Evolutionary conservation across 2,113 vertebrate genomes (phyloP).

Genomic region (Probosciger aterrimus): DNA sequence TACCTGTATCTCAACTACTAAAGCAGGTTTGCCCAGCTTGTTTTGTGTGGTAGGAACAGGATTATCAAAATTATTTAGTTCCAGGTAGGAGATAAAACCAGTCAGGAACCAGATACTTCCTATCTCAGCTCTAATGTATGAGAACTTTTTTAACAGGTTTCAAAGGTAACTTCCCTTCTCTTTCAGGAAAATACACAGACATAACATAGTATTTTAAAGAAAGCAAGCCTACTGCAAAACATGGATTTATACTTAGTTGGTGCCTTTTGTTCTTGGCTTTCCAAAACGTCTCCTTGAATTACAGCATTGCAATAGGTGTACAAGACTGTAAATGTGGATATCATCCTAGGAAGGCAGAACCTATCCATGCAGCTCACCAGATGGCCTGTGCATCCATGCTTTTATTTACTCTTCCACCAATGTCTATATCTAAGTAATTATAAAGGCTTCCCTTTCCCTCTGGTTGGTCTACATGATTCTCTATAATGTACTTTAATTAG

Average conservation of each 20-base stretch:
- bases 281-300: neutral
- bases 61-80: neutral
- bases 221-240: neutral
- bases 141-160: neutral
- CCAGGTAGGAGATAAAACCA: neutral
- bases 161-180: neutral
- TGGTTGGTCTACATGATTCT: neutral
- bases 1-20: neutral
- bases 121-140: neutral
- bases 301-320: accelerated
- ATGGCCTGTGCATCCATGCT: neutral
- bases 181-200: neutral
- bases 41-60: neutral
- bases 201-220: neutral
- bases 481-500: neutral
- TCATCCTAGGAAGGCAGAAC: neutral
- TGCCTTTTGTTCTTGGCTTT: neutral
- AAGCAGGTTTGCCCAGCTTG: neutral
- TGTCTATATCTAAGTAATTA: neutral
- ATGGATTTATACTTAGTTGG: neutral
- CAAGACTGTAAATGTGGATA: neutral
- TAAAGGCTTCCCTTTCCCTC: neutral
- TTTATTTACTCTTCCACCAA: neutral
- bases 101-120: neutral
- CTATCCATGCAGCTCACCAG: neutral